Evolutionary conservation across 2,797 vertebrate genomes (phyloP).

Genomic region (Pristis pectinata): DNA sequence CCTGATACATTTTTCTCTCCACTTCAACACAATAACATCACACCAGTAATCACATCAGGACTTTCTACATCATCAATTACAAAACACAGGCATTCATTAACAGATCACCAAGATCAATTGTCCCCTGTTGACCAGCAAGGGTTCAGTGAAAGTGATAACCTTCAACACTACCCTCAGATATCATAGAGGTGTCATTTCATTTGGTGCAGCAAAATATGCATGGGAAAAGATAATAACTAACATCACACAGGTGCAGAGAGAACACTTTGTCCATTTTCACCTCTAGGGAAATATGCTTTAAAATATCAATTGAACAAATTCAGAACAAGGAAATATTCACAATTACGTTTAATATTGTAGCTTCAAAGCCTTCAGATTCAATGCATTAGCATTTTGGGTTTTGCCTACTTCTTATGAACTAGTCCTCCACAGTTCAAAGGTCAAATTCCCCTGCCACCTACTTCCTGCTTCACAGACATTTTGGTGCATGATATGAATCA

Average conservation of each 20-base stretch:
- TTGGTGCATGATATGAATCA: neutral
- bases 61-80: neutral
- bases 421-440: neutral
- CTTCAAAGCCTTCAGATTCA: neutral
- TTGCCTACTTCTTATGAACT: too few relatives aligned
- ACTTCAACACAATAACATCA: neutral
- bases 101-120: neutral
- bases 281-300: neutral
- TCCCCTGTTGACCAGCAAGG: neutral
- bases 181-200: neutral
- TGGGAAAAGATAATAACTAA: neutral
- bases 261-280: neutral
- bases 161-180: neutral
- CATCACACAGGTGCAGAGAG: neutral
- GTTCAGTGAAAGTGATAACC: neutral
- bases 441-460: neutral
- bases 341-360: neutral
- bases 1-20: neutral
- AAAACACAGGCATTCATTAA: too few relatives aligned
- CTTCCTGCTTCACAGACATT: neutral
- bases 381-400: too few relatives aligned
- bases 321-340: neutral
- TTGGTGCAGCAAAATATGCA: neutral
- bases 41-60: neutral
- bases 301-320: neutral